Percentiles rank a stretch among this genome's conserved stretches.
Conservation (phyloP, 2,797 vertebrate species). For the Catharus ustulatus region DNA sequence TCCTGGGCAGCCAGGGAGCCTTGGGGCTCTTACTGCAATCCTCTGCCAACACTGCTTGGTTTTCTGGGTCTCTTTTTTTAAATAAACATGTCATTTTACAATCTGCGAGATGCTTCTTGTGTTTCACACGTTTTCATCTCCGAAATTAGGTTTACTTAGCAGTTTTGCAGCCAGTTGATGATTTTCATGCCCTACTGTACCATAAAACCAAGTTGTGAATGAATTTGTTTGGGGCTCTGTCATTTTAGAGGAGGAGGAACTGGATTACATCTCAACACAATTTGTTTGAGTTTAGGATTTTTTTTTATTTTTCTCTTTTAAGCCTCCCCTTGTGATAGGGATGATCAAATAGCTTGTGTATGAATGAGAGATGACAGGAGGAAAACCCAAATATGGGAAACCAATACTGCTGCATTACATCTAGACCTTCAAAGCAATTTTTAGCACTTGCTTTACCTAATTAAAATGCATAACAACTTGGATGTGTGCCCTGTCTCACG, state of each 20-base stretch:
- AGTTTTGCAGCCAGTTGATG: conserved; percentile 31
- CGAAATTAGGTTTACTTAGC: conserved; percentile 35
- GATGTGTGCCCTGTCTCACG: neutral
- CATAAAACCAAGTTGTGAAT: conserved; percentile 26
- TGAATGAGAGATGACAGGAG: neutral
- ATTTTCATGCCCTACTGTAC: conserved; percentile 19
- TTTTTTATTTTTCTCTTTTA: neutral
- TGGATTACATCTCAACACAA: neutral
- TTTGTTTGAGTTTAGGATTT: neutral
- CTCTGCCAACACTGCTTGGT: neutral
- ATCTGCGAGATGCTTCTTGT: conserved; percentile 12
- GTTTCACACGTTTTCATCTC: conserved; percentile 35
- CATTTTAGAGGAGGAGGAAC: neutral
- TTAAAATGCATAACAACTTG: neutral
- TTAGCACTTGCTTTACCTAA: neutral
- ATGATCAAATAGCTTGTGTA: neutral
- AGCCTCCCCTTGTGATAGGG: neutral
- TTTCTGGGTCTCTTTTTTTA: neutral
- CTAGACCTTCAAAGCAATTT: neutral
- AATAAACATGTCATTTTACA: conserved; percentile 29
- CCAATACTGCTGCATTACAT: neutral
- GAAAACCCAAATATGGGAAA: neutral
- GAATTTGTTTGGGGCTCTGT: neutral
- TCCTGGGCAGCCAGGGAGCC: neutral
- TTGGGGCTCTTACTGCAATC: rapidly evolving